Base-by-base conservation (phyloP, 2,797 vertebrate genomes). In the Numenius phaeopus region DNA sequence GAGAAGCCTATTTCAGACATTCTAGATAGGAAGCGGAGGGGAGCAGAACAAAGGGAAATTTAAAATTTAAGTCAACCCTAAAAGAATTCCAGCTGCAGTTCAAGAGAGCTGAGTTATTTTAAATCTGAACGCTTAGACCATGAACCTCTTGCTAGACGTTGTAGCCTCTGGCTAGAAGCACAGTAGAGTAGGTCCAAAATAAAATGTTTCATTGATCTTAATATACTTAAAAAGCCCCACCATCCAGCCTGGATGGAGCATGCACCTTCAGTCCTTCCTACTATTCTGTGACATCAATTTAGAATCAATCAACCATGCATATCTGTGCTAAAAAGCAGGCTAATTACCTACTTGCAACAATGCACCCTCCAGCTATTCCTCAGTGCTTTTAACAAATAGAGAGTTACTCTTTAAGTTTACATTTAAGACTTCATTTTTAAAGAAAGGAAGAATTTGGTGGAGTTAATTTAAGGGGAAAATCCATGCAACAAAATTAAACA, bases 271-370 rank as follows among this genome's bases (percentile, higher is more conserved):
- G 6, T 52, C 7, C 23, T 50, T 84, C 16, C 1, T 72, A 49
- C 8, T 34, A 10, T 49, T 89, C 20, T 34, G 1, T 69, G 13
- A 17, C 58, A 30, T 73, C 34, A 76, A 76, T 62, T 79, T 62
- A 64, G 13, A 65, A 67, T 75, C 2, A 7, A 3, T 75, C 2
- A 7, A 3, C 6, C 79, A 4, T 75, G 5, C 1, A 3, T 49
- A 47, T 37, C 29, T 75, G 7, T 71, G 44, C 23, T 55, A 67
- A 90, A 65, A 37, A 49, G 16, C 8, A 5, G 19, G 3, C 10
- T 70, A 57, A 61, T 66, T 52, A 73, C 1, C 34, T 62, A 7
- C 18, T 58, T 76, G 17, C 2, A 12, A 18, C 7, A 39, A 5
- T 16, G 32, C 9, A 39, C 7, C 3, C 8, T 67, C 17, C 30